Evolutionary conservation across 2,797 vertebrate species (phyloP).

Genomic region (Enteromius radiatus): DNA sequence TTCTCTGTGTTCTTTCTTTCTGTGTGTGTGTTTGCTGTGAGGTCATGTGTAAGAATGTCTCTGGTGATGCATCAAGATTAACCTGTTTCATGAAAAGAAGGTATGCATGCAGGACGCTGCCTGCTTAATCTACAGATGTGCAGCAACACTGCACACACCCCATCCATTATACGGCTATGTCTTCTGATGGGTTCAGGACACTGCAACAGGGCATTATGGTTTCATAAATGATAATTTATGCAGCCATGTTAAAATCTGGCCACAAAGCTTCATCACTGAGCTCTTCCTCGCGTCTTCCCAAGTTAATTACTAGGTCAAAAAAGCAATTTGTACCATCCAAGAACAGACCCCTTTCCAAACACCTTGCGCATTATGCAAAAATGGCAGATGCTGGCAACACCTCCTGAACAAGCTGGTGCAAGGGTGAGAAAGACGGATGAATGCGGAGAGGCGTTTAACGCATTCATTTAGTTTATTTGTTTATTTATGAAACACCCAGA

Average conservation of each 20-base stretch:
- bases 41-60: slow-evolving; percentile 41
- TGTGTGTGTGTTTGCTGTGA: slow-evolving; percentile 33
- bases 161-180: slow-evolving; percentile 48
- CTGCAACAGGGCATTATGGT: slow-evolving; percentile 76
- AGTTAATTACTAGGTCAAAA: slow-evolving; percentile 84
- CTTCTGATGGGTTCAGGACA: slow-evolving; percentile 63
- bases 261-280: slow-evolving; percentile 75
- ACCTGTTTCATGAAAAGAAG: slow-evolving; percentile 21
- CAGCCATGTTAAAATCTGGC: slow-evolving; percentile 74
- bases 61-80: slow-evolving; percentile 44
- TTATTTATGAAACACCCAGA: slow-evolving; percentile 63
- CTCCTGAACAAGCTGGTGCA: slow-evolving; percentile 76
- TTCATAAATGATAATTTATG: slow-evolving; percentile 82
- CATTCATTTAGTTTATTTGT: slow-evolving; percentile 67
- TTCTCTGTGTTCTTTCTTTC: slow-evolving; percentile 13
- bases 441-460: slow-evolving; percentile 61
- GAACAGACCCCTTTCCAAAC: slow-evolving; percentile 76
- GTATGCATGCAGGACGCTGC: slow-evolving; percentile 34
- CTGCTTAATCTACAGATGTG: slow-evolving; percentile 35
- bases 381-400: slow-evolving; percentile 82
- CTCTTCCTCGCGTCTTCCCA: slow-evolving; percentile 75
- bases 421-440: slow-evolving; percentile 64
- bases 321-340: slow-evolving; percentile 82
- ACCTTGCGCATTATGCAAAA: slow-evolving; percentile 82
- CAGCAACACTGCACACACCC: slow-evolving; percentile 42